Base-by-base conservation (phyloP, 2,888 invertebrate genomes). In the Diaprepes abbreviatus region DNA sequence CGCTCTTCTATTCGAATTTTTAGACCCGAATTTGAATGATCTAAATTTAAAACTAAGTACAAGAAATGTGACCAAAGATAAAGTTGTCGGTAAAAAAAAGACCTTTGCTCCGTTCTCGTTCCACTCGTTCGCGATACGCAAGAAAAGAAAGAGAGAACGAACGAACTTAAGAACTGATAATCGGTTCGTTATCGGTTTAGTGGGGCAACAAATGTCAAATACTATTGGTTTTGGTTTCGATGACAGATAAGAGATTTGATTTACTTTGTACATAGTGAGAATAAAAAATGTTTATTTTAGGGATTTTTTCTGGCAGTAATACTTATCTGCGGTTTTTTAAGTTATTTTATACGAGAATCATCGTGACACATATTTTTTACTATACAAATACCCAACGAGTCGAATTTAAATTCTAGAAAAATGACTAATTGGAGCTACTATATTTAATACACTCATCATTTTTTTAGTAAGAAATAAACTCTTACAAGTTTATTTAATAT, bases 191-290 rank as follows among this genome's bases (percentile, higher is more conserved):
- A 69, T 69, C 69, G 57, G 24, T 69, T 24, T 69, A 64, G 78
- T 78, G 78, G 79, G 79, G 79, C 75, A 77, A 71, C 73, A 73
- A 73, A 77, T 75, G 74, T 76, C 74, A 76, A 75, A 77, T 71
- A 75, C 74, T 73, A 77, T 76, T 79, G 78, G 81, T 78, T 69
- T 79, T 60, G 78, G 75, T 77, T 80, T 81, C 79, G 77, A 80
- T 80, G 78, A 76, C 76, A 79, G 80, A 81, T 81, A 80, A 80
- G 74, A 59, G 74, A 74, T 58, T 68, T 50, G 55, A 64, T 64
- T 64, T 64, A 19, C 43, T 36, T 62, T 48, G 16, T 62, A 59
- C 21, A 45, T 16, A 31, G 59, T 45, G 59, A 7, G 59, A 45
- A 33, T 10, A 59, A 62, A 62, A 62, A 50, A 14, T 21, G 40